These are phyloP conservation scores for Aleiodes leptofemur DNA, from an alignment of 2,888 invertebrate species.

Conservation along the genomic window DNA sequence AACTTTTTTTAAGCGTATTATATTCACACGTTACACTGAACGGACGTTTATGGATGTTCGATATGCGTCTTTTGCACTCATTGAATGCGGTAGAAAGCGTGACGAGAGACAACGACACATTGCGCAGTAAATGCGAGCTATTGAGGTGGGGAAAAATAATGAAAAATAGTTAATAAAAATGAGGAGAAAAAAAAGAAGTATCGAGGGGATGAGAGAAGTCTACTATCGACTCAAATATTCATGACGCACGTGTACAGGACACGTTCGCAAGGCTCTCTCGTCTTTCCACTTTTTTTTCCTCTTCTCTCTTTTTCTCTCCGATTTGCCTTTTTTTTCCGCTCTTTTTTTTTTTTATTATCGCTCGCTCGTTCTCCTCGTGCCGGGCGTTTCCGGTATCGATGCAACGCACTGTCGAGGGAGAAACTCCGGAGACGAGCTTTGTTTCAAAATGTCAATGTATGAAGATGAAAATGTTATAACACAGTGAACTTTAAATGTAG, in stretches of 20 bases:
- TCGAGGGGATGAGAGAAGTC: slow-evolving; percentile 50
- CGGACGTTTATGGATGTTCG: slow-evolving; percentile 26
- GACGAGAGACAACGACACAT: slow-evolving; percentile 41
- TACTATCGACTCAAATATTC: slow-evolving; percentile 55
- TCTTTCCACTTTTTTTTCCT: slow-evolving; percentile 46
- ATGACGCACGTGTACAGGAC: slow-evolving; percentile 41
- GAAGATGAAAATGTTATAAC: slow-evolving; percentile 28
- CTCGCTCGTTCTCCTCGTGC: slow-evolving; percentile 51
- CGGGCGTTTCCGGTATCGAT: slow-evolving; percentile 69
- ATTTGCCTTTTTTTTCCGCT: slow-evolving; percentile 35
- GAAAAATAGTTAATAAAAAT: not conserved
- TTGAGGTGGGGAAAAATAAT: not conserved
- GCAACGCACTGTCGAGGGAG: slow-evolving; percentile 61
- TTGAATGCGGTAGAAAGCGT: slow-evolving; percentile 43
- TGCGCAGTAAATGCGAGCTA: slow-evolving; percentile 24
- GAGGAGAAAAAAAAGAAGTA: not conserved
- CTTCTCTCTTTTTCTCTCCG: slow-evolving; percentile 47
- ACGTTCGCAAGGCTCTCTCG: slow-evolving; percentile 43
- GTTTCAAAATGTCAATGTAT: slow-evolving; percentile 56
- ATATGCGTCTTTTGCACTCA: slow-evolving; percentile 21
- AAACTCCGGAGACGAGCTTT: slow-evolving; percentile 66
- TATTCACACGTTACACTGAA: slow-evolving; percentile 4
- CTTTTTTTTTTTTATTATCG: slow-evolving; percentile 44
- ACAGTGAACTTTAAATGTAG: slow-evolving; percentile 6
- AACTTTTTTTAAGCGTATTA: slow-evolving; percentile 13